These are phyloP conservation scores for Syngnathus scovelli DNA, from an alignment of 2,113 vertebrate species.

Conservation along the genomic window DNA sequence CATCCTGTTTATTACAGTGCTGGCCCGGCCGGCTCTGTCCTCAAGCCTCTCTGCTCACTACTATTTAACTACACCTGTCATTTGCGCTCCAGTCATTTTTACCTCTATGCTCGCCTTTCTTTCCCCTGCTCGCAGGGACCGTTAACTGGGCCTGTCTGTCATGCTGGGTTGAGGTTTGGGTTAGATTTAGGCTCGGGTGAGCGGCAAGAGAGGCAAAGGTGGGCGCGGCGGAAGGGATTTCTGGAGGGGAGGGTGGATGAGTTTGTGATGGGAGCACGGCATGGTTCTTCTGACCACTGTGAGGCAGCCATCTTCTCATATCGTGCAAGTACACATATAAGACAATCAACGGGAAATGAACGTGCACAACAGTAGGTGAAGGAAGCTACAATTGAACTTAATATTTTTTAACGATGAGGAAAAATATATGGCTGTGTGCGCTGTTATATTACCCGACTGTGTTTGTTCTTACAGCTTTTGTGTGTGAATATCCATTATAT, in stretches of 20 bases:
- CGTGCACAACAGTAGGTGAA: conserved; percentile 4
- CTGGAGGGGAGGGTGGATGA: conserved; percentile 57
- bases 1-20: conserved; percentile 64
- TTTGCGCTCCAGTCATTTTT: conserved; percentile 73
- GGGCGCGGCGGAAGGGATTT: conserved; percentile 35
- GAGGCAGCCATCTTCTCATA: conserved; percentile 66
- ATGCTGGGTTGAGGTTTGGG: conserved; percentile 53
- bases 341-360: conserved; percentile 42
- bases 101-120: conserved; percentile 62
- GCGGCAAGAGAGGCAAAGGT: conserved; percentile 37
- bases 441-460: too few relatives aligned
- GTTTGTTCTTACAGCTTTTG: too few relatives aligned
- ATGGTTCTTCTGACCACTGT: conserved; percentile 47
- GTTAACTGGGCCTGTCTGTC: conserved; percentile 73
- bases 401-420: too few relatives aligned
- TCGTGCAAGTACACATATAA: too few relatives aligned
- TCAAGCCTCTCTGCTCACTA: conserved; percentile 67
- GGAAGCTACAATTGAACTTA: too few relatives aligned
- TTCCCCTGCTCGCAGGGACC: conserved; percentile 61
- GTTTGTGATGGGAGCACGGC: conserved; percentile 46
- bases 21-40: conserved; percentile 55
- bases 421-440: too few relatives aligned
- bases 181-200: conserved; percentile 54
- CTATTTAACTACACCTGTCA: conserved; percentile 78
- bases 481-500: too few relatives aligned